Base-by-base conservation (phyloP, 1,140 invertebrate genomes). In the Euglossa dilemma region DNA sequence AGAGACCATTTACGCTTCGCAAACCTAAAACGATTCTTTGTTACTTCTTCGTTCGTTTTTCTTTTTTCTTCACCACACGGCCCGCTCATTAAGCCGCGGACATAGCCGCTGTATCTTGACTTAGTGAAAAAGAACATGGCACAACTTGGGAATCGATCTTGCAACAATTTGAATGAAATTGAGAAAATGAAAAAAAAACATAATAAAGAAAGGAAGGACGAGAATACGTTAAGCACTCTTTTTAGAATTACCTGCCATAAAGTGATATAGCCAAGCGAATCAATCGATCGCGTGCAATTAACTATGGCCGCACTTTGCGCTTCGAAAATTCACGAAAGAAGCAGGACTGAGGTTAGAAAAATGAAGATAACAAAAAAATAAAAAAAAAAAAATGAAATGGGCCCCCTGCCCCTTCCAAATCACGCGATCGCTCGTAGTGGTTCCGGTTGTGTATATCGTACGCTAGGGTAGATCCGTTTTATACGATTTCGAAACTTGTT, bases 41-140 rank as follows among this genome's bases (percentile, higher is more conserved):
- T 86, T 86, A 83, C 63, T 87, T 87, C 85, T 83, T 87, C 85
- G 86, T 87, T 87, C 64, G 83, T 57, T 84, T 61, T 61, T 25
- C 16, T 47, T 25, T 72, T 80, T 69, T 56, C 85, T 83, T 86
- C 78, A 61, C 54, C 59, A 20, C 12, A 16, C 45, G 28, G 36
- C 9, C 28, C 14, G 28, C 8, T 56, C 52, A 4, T 28, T 78
- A n/a, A 20, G 25, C 59, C 77, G 23, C 23, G 12, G 28, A 59
- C 28, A 11, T 9, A 0, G n/a, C 20, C 61, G 7, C 6, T 16
- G 28, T 52, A 61, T n/a, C 70, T 64, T 71, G 18, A 36, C 47
- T 23, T 64, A 45, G 20, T 64, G 20, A 36, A n/a, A 16, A 52
- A 28, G 45, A 45, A 75, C 57, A 66, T 47, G 69, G 50, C 25